A percentile compares a stretch with the other conserved stretches of the same genome.
Conservation (phyloP, 2,888 invertebrate genomes). For the Xestia sexstrigata region DNA sequence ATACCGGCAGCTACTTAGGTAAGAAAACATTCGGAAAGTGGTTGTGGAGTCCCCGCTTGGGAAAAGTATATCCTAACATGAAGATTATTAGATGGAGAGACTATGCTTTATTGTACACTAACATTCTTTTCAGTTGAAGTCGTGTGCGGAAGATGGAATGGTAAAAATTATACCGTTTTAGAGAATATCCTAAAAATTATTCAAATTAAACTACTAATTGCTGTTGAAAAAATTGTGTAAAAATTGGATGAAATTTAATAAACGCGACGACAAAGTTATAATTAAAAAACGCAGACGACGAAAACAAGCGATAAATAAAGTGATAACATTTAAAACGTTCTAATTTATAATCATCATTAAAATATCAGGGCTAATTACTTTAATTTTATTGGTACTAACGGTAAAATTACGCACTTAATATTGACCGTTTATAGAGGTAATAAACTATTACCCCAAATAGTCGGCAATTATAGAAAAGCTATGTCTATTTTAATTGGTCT, state of each 20-base stretch:
- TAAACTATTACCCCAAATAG: conserved; percentile 33
- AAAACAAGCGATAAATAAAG: conserved; percentile 5
- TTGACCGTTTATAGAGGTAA: conserved; percentile 19
- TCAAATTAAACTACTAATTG: neutral
- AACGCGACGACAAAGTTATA: neutral
- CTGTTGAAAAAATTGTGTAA: neutral
- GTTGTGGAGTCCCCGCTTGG: neutral
- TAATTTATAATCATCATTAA: conserved; percentile 37
- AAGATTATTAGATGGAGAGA: neutral
- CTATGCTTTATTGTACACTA: neutral
- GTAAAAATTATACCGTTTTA: neutral
- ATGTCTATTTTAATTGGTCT: conserved; percentile 18
- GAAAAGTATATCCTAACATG: neutral
- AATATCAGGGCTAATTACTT: conserved; percentile 19
- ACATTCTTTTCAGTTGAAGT: neutral
- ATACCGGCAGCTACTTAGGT: conserved; percentile 80
- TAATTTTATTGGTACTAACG: conserved; percentile 20
- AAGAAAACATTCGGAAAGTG: conserved; percentile 62
- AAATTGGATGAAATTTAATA: neutral
- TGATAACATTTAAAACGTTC: neutral
- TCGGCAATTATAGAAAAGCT: conserved; percentile 31
- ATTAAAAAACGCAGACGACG: neutral
- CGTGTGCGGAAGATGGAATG: neutral
- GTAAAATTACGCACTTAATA: conserved; percentile 22
- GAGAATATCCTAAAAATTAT: neutral